Base-by-base conservation (phyloP, 1,140 invertebrate species). In the Brachystomella parvula region DNA sequence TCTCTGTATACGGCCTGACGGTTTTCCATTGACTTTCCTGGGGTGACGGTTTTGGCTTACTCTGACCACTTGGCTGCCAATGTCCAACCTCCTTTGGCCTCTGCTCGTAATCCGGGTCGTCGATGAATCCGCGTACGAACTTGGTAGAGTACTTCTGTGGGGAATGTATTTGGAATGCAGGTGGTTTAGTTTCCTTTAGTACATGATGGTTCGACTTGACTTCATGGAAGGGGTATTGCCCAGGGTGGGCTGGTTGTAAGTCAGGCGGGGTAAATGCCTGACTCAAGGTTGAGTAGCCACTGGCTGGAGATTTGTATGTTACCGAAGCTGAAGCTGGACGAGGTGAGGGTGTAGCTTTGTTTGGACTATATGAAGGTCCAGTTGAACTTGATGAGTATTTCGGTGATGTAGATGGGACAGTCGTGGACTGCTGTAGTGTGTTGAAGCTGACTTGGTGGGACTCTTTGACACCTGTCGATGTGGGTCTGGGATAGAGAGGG, bases 401-500 rank as follows among this genome's bases (percentile, higher is more conserved):
- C n/a, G n/a, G n/a, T n/a, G n/a, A n/a, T n/a, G n/a, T n/a, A n/a
- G n/a, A n/a, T n/a, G n/a, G n/a, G n/a, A n/a, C n/a, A n/a, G 49
- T 9, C 3, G 21, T 15, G 12, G 6, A 19, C 49, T 24, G 49
- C 9, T 6, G 24, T 6, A 6, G 6, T 53, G 6, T 15, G 6
- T 19, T 24, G 3, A 6, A 53, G 12, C 3, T 24, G 49, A 53
- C 49, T 15, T 3, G 6, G 49, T 19, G 9, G 49, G 49, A 24
- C 21, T 53, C 49, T n/a, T n/a, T n/a, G n/a, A n/a, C n/a, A n/a
- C n/a, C n/a, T n/a, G n/a, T n/a, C n/a, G n/a, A n/a, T n/a, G n/a
- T n/a, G n/a, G n/a, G n/a, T n/a, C 49, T 53, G 12, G 49, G 49
- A 24, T 53, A 53, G 6, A 53, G 49, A 6, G 49, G 49, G 49